A percentile compares a stretch with the other conserved stretches of the same genome.
Evolutionary conservation across 2,888 invertebrate species (phyloP).

Genomic region (Bellardia bayeri): DNA sequence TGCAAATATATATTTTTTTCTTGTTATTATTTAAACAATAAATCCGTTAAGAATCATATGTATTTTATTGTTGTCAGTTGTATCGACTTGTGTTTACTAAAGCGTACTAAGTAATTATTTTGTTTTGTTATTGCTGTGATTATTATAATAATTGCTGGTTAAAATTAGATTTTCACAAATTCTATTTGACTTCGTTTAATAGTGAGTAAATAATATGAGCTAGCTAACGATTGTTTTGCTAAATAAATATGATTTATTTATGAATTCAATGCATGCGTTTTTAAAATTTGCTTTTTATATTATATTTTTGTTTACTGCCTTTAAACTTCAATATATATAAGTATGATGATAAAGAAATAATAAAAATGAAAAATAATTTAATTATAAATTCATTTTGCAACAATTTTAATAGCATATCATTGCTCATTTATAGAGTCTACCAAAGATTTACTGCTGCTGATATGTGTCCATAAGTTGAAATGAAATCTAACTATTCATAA

Average conservation of each 20-base stretch:
- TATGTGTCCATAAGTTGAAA: background rate
- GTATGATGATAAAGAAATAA: background rate
- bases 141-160: conserved; percentile 49
- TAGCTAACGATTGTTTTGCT: background rate
- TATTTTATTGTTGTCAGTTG: conserved; percentile 40
- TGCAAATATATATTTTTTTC: conserved; percentile 41
- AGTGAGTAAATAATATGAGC: conserved; percentile 3
- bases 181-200: conserved; percentile 41
- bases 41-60: conserved; percentile 56
- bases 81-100: conserved; percentile 52
- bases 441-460: background rate
- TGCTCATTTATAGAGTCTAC: background rate
- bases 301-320: background rate
- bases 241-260: conserved; percentile 43
- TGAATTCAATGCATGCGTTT: conserved; percentile 57
- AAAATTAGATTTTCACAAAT: conserved; percentile 24
- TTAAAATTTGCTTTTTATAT: conserved; percentile 10
- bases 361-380: background rate
- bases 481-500: background rate
- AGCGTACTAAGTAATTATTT: conserved; percentile 64
- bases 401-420: conserved; percentile 36
- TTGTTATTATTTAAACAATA: conserved; percentile 28
- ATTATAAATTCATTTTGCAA: conserved; percentile 39
- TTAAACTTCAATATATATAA: background rate
- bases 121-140: conserved; percentile 40